phyloP scores from a whole-genome alignment of 2,113 vertebrate genomes.

The Saccopteryx bilineata region DNA sequence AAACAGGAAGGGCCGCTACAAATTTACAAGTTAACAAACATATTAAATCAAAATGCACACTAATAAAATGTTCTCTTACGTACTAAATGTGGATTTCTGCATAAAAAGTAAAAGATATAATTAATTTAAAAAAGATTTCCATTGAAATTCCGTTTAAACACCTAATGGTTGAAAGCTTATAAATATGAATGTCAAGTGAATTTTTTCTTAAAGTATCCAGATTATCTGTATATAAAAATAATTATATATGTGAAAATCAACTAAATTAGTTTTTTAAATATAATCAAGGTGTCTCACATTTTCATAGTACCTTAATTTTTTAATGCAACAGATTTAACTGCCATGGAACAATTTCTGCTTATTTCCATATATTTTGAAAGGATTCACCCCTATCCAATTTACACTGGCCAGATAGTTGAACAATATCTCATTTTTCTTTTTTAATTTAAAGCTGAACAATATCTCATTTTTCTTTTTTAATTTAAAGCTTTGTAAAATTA shows the following conservation, averaged over 20 bases:
- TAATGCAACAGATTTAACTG: background rate
- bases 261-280: background rate
- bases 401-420: background rate
- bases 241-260: slow-evolving; percentile 51
- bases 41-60: slow-evolving; percentile 3
- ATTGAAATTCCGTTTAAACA: slow-evolving; percentile 18
- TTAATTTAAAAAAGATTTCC: slow-evolving; percentile 61
- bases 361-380: background rate
- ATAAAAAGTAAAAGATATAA: slow-evolving; percentile 49
- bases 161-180: slow-evolving; percentile 44
- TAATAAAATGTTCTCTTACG: slow-evolving; percentile 4
- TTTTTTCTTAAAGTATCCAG: slow-evolving; percentile 26
- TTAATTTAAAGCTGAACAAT: slow-evolving; percentile 19
- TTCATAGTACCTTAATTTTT: slow-evolving; percentile 53
- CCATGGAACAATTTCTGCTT: slow-evolving; percentile 4
- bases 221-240: background rate
- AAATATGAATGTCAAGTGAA: background rate
- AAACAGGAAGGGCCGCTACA: slow-evolving; percentile 13
- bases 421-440: slow-evolving; percentile 44
- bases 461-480: slow-evolving; percentile 32
- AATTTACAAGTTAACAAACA: slow-evolving; percentile 45
- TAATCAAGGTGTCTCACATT: slow-evolving; percentile 37
- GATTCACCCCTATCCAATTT: background rate
- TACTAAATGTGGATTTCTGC: slow-evolving; percentile 23
- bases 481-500: slow-evolving; percentile 21